These are phyloP conservation scores for Excalfactoria chinensis DNA, from an alignment of 2,113 vertebrate genomes.

Conservation along the genomic window DNA sequence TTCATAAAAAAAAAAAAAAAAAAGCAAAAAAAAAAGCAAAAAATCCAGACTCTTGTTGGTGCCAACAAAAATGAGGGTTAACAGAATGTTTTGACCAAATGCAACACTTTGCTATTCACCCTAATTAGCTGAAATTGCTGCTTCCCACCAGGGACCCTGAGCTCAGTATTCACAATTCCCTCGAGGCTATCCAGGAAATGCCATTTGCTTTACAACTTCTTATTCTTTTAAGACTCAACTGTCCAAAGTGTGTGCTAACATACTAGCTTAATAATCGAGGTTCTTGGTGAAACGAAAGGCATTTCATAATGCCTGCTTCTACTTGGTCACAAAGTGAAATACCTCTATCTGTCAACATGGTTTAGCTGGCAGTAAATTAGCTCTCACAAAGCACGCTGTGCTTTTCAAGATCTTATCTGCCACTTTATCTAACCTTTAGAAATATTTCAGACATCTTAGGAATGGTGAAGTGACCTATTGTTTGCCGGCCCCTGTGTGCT, in stretches of 20 bases:
- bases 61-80: conserved; percentile 86
- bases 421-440: conserved; percentile 81
- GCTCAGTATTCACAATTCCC: conserved; percentile 78
- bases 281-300: conserved; percentile 64
- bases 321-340: conserved; percentile 70
- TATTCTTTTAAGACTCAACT: conserved; percentile 80
- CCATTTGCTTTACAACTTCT: conserved; percentile 85
- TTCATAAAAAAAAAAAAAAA: conserved; percentile 68
- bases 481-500: conserved; percentile 63
- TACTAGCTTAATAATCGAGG: conserved; percentile 70
- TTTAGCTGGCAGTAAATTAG: conserved; percentile 75
- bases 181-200: conserved; percentile 85
- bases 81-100: conserved; percentile 83
- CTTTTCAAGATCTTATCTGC: conserved; percentile 76
- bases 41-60: conserved; percentile 76
- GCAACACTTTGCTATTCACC: conserved; percentile 82
- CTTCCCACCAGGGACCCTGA: conserved; percentile 77
- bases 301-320: conserved; percentile 67
- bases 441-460: conserved; percentile 80
- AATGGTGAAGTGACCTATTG: conserved; percentile 77
- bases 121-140: conserved; percentile 85
- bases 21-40: background rate
- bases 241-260: conserved; percentile 78
- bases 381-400: conserved; percentile 58
- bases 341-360: conserved; percentile 75